A percentile compares a stretch with the other conserved stretches of the same genome.
phyloP scores from a whole-genome alignment of 2,888 invertebrate species.

The Ophion ventricosus region DNA sequence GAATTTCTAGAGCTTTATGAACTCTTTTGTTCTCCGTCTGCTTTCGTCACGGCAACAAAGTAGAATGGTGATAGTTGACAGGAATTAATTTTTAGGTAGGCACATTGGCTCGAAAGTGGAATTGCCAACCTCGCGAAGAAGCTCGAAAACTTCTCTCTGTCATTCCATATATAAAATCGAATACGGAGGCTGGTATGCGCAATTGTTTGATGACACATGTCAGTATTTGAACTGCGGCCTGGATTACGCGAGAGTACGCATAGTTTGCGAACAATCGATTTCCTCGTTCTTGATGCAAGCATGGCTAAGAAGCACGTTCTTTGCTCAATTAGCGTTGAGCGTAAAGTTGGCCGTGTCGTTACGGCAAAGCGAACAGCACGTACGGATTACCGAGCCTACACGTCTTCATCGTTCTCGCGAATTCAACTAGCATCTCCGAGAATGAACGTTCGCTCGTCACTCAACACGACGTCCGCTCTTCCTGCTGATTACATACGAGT shows the following conservation, averaged over 20 bases:
- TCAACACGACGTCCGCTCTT: conserved; percentile 42
- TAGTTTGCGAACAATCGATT: conserved; percentile 53
- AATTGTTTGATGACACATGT: too few species aligned
- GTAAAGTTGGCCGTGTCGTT: conserved; percentile 45
- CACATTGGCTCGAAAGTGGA: too few species aligned
- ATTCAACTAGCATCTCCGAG: conserved; percentile 48
- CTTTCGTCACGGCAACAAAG: too few species aligned
- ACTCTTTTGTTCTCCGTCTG: too few species aligned
- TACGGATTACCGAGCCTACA: conserved; percentile 37
- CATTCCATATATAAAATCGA: neutral
- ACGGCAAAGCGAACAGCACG: conserved; percentile 22
- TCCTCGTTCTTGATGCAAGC: conserved; percentile 42
- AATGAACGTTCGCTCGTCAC: conserved; percentile 10
- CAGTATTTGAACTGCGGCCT: neutral
- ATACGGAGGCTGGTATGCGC: neutral
- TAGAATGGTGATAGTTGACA: too few species aligned
- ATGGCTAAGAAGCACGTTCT: conserved; percentile 48
- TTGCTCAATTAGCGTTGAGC: conserved; percentile 57
- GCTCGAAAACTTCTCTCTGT: too few species aligned
- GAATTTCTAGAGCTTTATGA: too few species aligned
- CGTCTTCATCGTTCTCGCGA: conserved; percentile 29
- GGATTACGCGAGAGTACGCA: neutral
- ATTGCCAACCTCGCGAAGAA: too few species aligned
- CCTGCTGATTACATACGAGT: conserved; percentile 29
- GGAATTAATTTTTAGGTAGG: too few species aligned